phyloP scores from a whole-genome alignment of 1,140 invertebrate species.

The Carcinoscorpius rotundicauda region DNA sequence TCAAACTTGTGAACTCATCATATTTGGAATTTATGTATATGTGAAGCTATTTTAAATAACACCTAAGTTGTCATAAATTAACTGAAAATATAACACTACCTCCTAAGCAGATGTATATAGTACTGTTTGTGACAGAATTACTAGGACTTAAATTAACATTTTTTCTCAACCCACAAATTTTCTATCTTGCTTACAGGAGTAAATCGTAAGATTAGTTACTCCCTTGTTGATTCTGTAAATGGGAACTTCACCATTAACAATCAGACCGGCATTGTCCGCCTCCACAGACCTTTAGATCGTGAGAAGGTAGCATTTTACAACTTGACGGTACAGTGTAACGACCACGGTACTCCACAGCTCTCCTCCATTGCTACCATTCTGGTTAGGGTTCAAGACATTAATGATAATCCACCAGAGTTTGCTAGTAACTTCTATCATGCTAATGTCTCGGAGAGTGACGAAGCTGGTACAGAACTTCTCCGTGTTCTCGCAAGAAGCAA shows the following conservation, averaged over 20 bases:
- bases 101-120: too few species aligned
- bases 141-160: too few species aligned
- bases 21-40: too few species aligned
- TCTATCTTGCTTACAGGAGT: slow-evolving; percentile 35
- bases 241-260: slow-evolving; percentile 53
- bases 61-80: too few species aligned
- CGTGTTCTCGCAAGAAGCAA: slow-evolving; percentile 67
- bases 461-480: slow-evolving; percentile 59
- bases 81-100: too few species aligned
- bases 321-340: slow-evolving; percentile 62
- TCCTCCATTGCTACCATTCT: slow-evolving; percentile 44
- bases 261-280: slow-evolving; percentile 67
- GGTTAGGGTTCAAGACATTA: slow-evolving; percentile 63
- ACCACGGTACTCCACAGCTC: slow-evolving; percentile 58
- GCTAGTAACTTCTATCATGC: slow-evolving; percentile 60
- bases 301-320: slow-evolving; percentile 75
- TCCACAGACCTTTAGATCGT: slow-evolving; percentile 67
- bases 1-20: too few species aligned
- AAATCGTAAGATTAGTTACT: slow-evolving; percentile 72
- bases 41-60: too few species aligned
- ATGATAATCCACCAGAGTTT: slow-evolving; percentile 90
- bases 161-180: too few species aligned
- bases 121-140: too few species aligned
- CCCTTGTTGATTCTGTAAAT: slow-evolving; percentile 52
- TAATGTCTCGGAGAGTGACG: slow-evolving; percentile 52